phyloP scores from a whole-genome alignment of 2,888 invertebrate species.

The Tupiocoris notatus region DNA sequence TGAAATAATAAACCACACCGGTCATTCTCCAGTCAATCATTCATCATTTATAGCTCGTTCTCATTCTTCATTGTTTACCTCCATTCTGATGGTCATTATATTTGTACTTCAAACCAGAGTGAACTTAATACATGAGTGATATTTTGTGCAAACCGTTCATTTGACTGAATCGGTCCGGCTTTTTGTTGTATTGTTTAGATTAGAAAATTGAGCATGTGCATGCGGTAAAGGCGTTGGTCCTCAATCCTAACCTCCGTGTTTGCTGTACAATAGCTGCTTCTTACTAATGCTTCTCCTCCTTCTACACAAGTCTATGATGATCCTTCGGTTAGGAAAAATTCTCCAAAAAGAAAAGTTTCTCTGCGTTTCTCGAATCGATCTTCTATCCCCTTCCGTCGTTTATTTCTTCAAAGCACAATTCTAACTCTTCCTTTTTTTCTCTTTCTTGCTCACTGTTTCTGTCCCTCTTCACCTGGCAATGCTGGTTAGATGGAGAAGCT shows the following conservation, averaged over 20 bases:
- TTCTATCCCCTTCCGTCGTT: neutral
- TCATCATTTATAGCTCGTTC: neutral
- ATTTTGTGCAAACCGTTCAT: conserved; percentile 16
- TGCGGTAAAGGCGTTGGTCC: conserved; percentile 33
- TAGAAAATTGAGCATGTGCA: conserved; percentile 36
- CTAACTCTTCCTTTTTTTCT: conserved; percentile 44
- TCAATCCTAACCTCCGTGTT: neutral
- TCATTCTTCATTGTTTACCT: no score
- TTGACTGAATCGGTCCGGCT: conserved; percentile 31
- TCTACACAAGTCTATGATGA: conserved; percentile 49
- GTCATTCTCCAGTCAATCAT: neutral
- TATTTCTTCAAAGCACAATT: conserved; percentile 29
- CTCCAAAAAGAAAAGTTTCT: neutral
- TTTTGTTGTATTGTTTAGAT: neutral
- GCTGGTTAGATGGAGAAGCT: conserved; percentile 47
- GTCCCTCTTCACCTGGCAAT: conserved; percentile 41
- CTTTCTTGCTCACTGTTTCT: conserved; percentile 44
- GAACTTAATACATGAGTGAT: no score
- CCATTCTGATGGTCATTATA: no score
- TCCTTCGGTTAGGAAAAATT: conserved; percentile 13
- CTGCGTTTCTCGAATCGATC: neutral
- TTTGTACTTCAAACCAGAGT: no score
- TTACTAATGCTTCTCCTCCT: conserved; percentile 49
- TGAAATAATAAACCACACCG: neutral
- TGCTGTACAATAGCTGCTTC: conserved; percentile 44